Evolutionary conservation across 1,140 invertebrate genomes (phyloP).

Genomic region (Antheraea pernyi): DNA sequence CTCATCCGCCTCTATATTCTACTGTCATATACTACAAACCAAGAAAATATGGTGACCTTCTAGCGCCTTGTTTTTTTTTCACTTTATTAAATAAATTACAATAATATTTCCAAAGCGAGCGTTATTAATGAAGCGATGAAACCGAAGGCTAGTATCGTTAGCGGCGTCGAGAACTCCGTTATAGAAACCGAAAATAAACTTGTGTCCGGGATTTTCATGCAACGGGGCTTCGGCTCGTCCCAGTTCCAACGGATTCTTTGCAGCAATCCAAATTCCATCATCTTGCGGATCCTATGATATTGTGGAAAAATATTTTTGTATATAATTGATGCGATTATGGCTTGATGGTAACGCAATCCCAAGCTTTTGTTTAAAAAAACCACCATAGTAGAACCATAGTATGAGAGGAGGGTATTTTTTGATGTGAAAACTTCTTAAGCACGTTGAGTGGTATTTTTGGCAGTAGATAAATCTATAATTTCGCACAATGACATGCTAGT

Average conservation of each 20-base stretch:
- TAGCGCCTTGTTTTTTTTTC: background rate
- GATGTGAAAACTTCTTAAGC: no score
- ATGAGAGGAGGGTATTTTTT: no score
- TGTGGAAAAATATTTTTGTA: background rate
- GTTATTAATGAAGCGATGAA: slow-evolving; percentile 57
- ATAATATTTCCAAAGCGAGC: slow-evolving; percentile 61
- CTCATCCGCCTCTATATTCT: no score
- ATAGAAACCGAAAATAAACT: slow-evolving; percentile 73
- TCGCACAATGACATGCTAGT: no score
- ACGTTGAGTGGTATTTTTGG: no score
- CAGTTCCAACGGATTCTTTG: slow-evolving; percentile 70
- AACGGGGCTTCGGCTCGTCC: slow-evolving; percentile 76
- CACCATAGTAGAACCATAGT: no score
- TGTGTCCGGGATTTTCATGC: slow-evolving; percentile 71
- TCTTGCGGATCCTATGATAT: slow-evolving; percentile 66
- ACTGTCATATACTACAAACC: no score
- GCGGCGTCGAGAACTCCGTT: slow-evolving; percentile 68
- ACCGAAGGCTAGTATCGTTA: slow-evolving; percentile 68
- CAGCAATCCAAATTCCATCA: slow-evolving; percentile 75
- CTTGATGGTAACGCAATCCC: no score
- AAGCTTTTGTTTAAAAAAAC: no score
- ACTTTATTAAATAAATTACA: background rate
- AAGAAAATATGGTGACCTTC: no score
- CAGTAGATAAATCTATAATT: no score
- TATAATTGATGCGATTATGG: no score